Conservation (phyloP, 2,797 vertebrate species). For the Anableps anableps region DNA sequence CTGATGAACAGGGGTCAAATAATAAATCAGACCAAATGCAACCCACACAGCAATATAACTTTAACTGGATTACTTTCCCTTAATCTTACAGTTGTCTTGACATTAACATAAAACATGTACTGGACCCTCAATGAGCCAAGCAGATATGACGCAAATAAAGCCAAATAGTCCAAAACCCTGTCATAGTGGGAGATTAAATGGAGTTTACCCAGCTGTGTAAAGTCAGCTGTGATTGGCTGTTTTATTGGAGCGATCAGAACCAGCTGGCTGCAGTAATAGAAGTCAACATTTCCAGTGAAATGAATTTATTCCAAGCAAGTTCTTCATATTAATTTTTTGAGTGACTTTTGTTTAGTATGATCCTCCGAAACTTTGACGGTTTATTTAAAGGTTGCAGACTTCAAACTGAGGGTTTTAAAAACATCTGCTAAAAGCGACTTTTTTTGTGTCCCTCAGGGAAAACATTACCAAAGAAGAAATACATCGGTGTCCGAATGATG, state of each 20-base stretch:
- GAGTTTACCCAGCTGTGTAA: background rate
- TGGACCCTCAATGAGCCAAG: too few species aligned
- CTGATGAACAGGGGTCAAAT: background rate
- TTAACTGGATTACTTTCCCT: background rate
- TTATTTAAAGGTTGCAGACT: background rate
- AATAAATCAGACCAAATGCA: background rate
- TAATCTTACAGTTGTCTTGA: background rate
- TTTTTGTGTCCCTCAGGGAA: conserved; percentile 80
- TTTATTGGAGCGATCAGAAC: background rate
- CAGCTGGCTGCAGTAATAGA: background rate
- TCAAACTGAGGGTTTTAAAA: background rate
- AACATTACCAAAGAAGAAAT: conserved; percentile 90
- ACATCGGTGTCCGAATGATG: conserved; percentile 96
- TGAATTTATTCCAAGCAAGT: background rate
- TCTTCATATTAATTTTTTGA: background rate
- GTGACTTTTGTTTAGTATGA: background rate
- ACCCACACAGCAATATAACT: background rate
- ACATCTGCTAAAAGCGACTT: too few species aligned
- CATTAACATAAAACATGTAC: background rate
- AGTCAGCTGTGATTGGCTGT: background rate
- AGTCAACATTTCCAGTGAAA: background rate
- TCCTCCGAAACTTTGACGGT: background rate
- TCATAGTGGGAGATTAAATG: background rate
- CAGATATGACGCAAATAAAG: background rate
- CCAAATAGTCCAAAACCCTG: background rate